Base-by-base conservation (phyloP, 2,888 invertebrate species). In the Leucophenga maculata region DNA sequence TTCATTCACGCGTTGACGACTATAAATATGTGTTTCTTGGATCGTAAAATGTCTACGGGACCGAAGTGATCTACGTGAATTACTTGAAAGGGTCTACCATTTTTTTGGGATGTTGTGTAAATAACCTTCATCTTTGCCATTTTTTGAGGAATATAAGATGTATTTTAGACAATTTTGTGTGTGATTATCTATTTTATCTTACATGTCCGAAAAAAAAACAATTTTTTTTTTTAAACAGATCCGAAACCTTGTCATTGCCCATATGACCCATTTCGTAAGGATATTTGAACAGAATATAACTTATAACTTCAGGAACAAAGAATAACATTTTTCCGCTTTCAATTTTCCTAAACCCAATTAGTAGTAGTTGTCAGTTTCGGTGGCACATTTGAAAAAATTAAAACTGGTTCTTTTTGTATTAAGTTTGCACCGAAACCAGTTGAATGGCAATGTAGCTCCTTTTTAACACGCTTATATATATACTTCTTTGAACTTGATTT, bases 181-280 rank as follows among this genome's bases (percentile, higher is more conserved):
- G n/a, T 46, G 59, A 44, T 57, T 11, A 13, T 44, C 67, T 1
- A 4, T 16, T 48, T 67, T 57, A 26, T 55, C 22, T 44, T 32
- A 20, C 52, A 68, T 59, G 1, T 52, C 60, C 20, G 60, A 50
- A 31, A 68, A n/a, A n/a, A n/a, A n/a, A 68, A 48, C 68, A 68
- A 32, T 68, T 60, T 18, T 6, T 46, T 60, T 60, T 68, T 16
- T 14, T n/a, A 9, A 68, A 16, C n/a, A 48, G n/a, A 31, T 68
- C 48, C 9, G 13, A 13, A 20, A 59, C 59, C 22, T 68, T 68
- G n/a, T 68, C 68, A 18, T 64, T 13, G 22, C 60, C 50, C n/a
- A 60, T 18, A 32, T 68, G 68, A 13, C 60, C 68, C 13, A 68
- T 22, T 26, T 60, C 60, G 50, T 68, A 20, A 22, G 31, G 68